Evolutionary conservation across 2,113 vertebrate species (phyloP).

Genomic region (Illadopsis cleaveri): DNA sequence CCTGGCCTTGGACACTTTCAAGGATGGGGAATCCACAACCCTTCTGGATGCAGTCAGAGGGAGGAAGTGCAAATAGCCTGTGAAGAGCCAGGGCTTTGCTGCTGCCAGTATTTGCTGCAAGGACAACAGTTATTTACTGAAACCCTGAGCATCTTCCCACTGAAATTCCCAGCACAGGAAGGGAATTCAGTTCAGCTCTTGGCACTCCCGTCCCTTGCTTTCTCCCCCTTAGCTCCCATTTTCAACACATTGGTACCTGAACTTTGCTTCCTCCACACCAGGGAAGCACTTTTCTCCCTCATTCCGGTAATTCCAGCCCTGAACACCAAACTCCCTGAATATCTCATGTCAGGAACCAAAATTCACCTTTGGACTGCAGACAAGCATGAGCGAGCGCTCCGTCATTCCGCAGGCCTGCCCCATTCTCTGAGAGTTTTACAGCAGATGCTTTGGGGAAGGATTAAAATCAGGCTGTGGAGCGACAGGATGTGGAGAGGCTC

Average conservation of each 20-base stretch:
- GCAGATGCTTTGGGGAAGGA: not conserved
- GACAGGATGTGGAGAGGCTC: accelerated
- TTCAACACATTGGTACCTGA: accelerated
- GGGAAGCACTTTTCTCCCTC: not conserved
- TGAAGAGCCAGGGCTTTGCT: not conserved
- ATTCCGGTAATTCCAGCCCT: not conserved
- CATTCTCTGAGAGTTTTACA: not conserved
- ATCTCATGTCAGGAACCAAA: not conserved
- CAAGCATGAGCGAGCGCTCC: not conserved
- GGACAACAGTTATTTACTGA: not conserved
- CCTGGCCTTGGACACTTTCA: not conserved
- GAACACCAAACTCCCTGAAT: not conserved
- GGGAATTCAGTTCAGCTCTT: not conserved
- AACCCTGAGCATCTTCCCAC: accelerated
- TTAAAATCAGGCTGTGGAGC: accelerated
- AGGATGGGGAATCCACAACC: not conserved
- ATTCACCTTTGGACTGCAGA: not conserved
- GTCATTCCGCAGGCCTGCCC: accelerated
- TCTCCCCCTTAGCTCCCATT: not conserved
- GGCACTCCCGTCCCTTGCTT: too few relatives aligned
- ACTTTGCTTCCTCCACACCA: accelerated
- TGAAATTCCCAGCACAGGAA: not conserved
- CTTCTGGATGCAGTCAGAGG: not conserved
- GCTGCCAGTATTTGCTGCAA: not conserved
- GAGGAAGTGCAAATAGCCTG: not conserved